Conservation (phyloP, 2,113 vertebrate genomes). For the Coregonus clupeaformis region DNA sequence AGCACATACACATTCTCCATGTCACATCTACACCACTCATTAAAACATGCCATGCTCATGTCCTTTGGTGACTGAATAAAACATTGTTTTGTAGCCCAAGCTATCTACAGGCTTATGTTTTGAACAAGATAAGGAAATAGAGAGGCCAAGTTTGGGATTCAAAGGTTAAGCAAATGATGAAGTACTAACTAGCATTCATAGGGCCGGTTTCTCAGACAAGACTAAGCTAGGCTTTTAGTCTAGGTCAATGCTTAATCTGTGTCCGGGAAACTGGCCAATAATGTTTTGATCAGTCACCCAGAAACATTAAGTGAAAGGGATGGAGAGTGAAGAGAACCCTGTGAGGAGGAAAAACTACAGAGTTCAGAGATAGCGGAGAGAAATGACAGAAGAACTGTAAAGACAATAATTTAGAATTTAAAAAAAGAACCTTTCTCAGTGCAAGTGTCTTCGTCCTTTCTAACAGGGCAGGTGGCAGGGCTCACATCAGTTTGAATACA, state of each 20-base stretch:
- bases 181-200: too few relatives aligned
- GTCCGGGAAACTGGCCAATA: neutral
- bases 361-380: constrained; percentile 21
- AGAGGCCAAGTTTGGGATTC: neutral
- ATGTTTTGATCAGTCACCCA: constrained; percentile 49
- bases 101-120: neutral
- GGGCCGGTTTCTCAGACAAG: neutral
- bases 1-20: constrained; percentile 5
- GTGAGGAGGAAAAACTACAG: constrained; percentile 22
- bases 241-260: too few relatives aligned
- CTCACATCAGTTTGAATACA: constrained; percentile 70
- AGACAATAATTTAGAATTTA: constrained; percentile 27
- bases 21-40: constrained; percentile 39
- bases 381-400: constrained; percentile 34
- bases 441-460: constrained; percentile 70
- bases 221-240: neutral
- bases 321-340: neutral
- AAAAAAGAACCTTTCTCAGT: constrained; percentile 60
- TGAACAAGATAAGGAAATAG: neutral
- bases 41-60: constrained; percentile 40
- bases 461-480: constrained; percentile 47
- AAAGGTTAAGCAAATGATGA: neutral
- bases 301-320: constrained; percentile 27
- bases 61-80: constrained; percentile 40
- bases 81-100: constrained; percentile 17